Evolutionary conservation across 2,888 invertebrate genomes (phyloP), one percentile per base, ranked within the genome.

Genomic region (Hirtodrosophila histrioides): DNA sequence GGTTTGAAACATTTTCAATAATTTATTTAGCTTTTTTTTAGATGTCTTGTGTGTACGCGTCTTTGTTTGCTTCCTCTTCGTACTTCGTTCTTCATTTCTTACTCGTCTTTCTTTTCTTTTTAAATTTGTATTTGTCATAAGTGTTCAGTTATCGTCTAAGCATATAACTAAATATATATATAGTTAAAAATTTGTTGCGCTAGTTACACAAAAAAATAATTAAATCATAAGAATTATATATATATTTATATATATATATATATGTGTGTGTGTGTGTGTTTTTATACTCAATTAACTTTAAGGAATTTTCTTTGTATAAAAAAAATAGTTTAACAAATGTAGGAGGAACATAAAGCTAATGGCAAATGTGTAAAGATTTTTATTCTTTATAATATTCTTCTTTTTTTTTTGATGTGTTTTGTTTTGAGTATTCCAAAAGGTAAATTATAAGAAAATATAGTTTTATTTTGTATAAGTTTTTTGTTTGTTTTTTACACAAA

Each of bases 1-100:
- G 75, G 66, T 69, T 83, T 84, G 73, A 81, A 82, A 82, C 66
- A 79, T 78, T 82, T 82, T 84, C 79, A 75, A 84, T 79, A 83
- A 82, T 76, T 81, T 71, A 75, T 78, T 75, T 50, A 65, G 58
- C 44, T 51, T 57, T 68, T 57, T 76, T 67, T 67, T 50, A 36
- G 57, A 27, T 41, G 56, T 48, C 53, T 62, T 39, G 10, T 49
- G n/a, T 57, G 23, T 61, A 44, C 36, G 41, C 53, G 48, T 39
- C 37, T 56, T 53, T 46, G n/a, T 10, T 27, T 36, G 33, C 35
- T 48, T 39, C 51, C 51, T 48, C 46, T 51, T 36, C 54, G 24
- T 17, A 17, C 17, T 17, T 2, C 17, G 17, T 17, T 27, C 44
- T 24, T 56, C 37, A 33, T 29, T 57, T 54, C 17, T 17, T 17